Percentiles rank a stretch among this genome's conserved stretches.
Conservation (phyloP, 2,113 vertebrate genomes). For the Diadophis punctatus region DNA sequence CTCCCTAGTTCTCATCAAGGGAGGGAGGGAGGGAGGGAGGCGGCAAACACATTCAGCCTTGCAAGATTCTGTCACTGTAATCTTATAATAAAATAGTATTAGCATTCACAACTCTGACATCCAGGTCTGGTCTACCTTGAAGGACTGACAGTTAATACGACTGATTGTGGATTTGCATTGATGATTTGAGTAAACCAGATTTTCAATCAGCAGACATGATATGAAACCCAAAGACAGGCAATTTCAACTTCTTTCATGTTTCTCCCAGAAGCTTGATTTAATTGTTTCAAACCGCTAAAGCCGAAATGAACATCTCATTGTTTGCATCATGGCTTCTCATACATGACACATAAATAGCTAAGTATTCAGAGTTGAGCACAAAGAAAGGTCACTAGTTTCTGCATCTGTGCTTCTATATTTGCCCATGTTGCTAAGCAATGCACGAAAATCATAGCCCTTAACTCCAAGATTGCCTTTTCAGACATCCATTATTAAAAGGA, state of each 20-base stretch:
- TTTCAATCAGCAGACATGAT: conserved; percentile 7
- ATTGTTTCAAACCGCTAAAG: conserved; percentile 8
- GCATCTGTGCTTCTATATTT: conserved; percentile 69
- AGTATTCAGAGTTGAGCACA: conserved; percentile 39
- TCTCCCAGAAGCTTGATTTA: neutral
- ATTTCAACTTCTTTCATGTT: neutral
- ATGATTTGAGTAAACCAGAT: neutral
- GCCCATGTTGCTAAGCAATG: conserved; percentile 70
- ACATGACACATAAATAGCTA: conserved; percentile 33
- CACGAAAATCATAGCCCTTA: conserved; percentile 58
- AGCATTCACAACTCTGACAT: neutral
- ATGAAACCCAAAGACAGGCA: neutral
- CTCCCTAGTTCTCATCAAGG: neutral
- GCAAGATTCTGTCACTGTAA: neutral
- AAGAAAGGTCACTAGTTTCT: conserved; percentile 67
- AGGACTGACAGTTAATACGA: neutral
- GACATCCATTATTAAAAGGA: conserved; percentile 60
- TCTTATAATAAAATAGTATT: neutral
- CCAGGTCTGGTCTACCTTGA: neutral
- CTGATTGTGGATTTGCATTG: neutral
- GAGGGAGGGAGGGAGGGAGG: neutral
- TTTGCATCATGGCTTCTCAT: conserved; percentile 12
- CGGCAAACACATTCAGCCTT: neutral
- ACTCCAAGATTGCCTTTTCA: conserved; percentile 54
- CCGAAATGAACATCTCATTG: neutral